phyloP scores from a whole-genome alignment of 2,113 vertebrate genomes.

The Hucho hucho region DNA sequence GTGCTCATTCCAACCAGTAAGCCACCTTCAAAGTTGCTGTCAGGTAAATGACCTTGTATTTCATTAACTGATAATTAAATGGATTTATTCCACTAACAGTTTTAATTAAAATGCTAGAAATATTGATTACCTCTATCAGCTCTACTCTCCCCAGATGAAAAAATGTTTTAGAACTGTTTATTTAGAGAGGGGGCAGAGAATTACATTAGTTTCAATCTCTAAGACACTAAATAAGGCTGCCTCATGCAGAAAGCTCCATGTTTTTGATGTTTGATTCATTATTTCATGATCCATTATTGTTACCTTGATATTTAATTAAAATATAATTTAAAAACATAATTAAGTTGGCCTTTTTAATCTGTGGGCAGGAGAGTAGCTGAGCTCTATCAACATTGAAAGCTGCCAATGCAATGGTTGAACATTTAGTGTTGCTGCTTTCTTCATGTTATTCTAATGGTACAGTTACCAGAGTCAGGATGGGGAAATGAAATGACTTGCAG shows the following conservation, averaged over 20 bases:
- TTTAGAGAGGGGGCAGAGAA: conserved; percentile 82
- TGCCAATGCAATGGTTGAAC: conserved; percentile 35
- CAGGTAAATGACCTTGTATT: conserved; percentile 98
- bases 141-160: conserved; percentile 85
- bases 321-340: conserved; percentile 98
- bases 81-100: conserved; percentile 99
- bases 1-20: conserved; percentile 87
- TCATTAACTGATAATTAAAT: conserved; percentile 99
- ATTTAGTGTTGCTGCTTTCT: conserved; percentile 4
- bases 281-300: conserved; percentile 97
- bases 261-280: conserved; percentile 92
- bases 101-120: conserved; percentile 99
- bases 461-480: too few species aligned
- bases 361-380: conserved; percentile 76
- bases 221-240: conserved; percentile 83
- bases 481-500: conserved; percentile 8
- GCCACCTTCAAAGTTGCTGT: conserved; percentile 94
- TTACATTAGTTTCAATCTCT: conserved; percentile 90
- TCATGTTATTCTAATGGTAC: conserved; percentile 12
- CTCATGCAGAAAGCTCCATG: conserved; percentile 82
- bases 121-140: conserved; percentile 99
- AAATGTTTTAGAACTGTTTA: conserved; percentile 94
- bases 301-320: conserved; percentile 99
- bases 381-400: conserved; percentile 53
- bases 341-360: conserved; percentile 86